A percentile compares a stretch with the other conserved stretches of the same genome.
Evolutionary conservation across 2,888 invertebrate species (phyloP).

Genomic region (Dicycla oo): DNA sequence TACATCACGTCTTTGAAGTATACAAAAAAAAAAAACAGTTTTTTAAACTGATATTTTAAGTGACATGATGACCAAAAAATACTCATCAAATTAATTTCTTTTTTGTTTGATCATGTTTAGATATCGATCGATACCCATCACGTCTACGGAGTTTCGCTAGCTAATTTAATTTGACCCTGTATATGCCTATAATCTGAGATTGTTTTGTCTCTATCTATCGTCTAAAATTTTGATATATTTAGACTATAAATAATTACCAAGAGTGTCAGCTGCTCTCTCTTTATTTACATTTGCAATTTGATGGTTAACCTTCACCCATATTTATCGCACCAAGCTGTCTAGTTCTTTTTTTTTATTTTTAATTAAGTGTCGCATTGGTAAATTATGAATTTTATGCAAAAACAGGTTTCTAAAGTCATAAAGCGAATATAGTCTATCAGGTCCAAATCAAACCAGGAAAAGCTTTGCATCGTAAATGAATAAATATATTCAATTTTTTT

Average conservation of each 20-base stretch:
- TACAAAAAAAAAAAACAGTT: too few relatives aligned
- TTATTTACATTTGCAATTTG: neutral
- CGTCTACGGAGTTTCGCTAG: too few relatives aligned
- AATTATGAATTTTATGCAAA: slow-evolving; percentile 3
- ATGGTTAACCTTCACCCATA: neutral
- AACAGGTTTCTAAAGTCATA: neutral
- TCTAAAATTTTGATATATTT: too few relatives aligned
- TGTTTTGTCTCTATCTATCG: neutral
- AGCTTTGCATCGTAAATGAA: neutral
- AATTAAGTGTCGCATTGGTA: neutral
- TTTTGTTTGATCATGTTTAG: too few relatives aligned
- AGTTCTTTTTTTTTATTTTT: neutral
- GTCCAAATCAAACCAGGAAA: slow-evolving; percentile 12
- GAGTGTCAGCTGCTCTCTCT: neutral
- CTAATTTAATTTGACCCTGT: too few relatives aligned
- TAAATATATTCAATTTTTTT: neutral
- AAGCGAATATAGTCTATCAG: neutral
- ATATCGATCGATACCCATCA: too few relatives aligned
- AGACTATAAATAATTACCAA: neutral
- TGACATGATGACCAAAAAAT: too few relatives aligned
- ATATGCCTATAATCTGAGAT: neutral
- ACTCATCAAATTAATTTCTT: too few relatives aligned
- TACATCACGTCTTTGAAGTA: too few relatives aligned
- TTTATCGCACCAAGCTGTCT: slow-evolving; percentile 29
- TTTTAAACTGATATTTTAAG: too few relatives aligned